A percentile compares a stretch with the other conserved stretches of the same genome.
Conservation (phyloP, 1,140 invertebrate genomes). For the Drosophila lini region DNA sequence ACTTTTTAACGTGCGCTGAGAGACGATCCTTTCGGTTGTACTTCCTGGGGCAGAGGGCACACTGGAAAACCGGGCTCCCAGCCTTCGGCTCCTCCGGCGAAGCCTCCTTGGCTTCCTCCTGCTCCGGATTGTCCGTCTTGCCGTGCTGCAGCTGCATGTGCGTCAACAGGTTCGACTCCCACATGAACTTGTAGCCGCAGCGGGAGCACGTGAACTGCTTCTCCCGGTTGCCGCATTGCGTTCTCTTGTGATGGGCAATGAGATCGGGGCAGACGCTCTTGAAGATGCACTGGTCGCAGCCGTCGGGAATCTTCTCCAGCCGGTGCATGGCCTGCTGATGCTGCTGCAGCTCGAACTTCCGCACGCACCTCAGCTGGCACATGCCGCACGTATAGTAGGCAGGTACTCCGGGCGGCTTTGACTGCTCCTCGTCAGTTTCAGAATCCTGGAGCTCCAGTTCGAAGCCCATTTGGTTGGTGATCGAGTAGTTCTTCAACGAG, state of each 20-base stretch:
- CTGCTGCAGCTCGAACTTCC: slow-evolving; percentile 71
- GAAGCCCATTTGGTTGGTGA: slow-evolving; percentile 74
- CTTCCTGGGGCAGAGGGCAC: slow-evolving; percentile 85
- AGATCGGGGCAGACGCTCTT: slow-evolving; percentile 68
- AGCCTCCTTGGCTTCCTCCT: slow-evolving; percentile 12
- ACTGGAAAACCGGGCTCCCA: slow-evolving; percentile 84
- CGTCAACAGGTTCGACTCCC: slow-evolving; percentile 85
- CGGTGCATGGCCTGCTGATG: slow-evolving; percentile 78
- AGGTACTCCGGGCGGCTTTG: slow-evolving; percentile 34
- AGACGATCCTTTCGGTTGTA: slow-evolving; percentile 85
- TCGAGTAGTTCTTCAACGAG: slow-evolving; percentile 71
- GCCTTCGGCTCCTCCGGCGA: slow-evolving; percentile 59
- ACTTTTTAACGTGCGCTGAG: slow-evolving; percentile 70
- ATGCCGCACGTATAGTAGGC: slow-evolving; percentile 84
- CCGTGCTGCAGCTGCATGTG: slow-evolving; percentile 84
- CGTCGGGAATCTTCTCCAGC: slow-evolving; percentile 59
- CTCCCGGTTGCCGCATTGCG: slow-evolving; percentile 65
- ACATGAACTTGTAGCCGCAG: slow-evolving; percentile 85
- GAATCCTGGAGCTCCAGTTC: slow-evolving; percentile 76
- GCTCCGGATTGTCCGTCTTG: slow-evolving; percentile 36
- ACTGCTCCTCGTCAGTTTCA: slow-evolving; percentile 67
- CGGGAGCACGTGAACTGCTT: slow-evolving; percentile 83
- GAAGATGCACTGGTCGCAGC: slow-evolving; percentile 70
- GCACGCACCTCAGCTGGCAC: slow-evolving; percentile 84
- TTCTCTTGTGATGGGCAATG: slow-evolving; percentile 61